phyloP scores from a whole-genome alignment of 2,797 vertebrate genomes.

The Eulemur albifrons region DNA sequence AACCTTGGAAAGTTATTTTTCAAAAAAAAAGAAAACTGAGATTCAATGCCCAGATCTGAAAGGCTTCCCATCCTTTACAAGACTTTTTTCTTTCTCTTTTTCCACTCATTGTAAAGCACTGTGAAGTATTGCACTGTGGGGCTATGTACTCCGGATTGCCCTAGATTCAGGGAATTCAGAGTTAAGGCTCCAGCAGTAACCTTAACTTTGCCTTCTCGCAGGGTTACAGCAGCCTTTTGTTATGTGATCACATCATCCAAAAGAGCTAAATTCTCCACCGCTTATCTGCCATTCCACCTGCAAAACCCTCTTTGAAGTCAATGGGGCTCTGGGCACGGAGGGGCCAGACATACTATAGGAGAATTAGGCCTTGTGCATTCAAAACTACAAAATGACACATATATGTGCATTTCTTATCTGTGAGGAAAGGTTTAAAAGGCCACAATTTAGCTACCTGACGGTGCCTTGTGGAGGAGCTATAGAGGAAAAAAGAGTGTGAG shows the following conservation, averaged over 20 bases:
- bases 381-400: conserved; percentile 60
- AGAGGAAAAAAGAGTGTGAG: conserved; percentile 15
- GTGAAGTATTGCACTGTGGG: conserved; percentile 38
- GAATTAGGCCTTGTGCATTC: conserved; percentile 56
- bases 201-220: conserved; percentile 55
- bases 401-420: conserved; percentile 61
- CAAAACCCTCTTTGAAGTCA: conserved; percentile 68
- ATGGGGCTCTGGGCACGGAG: conserved; percentile 13
- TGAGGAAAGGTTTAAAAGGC: conserved; percentile 67
- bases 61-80: conserved; percentile 56
- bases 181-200: conserved; percentile 55
- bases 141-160: conserved; percentile 53
- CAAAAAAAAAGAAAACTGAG: not conserved
- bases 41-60: conserved; percentile 57
- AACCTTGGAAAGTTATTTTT: conserved; percentile 26
- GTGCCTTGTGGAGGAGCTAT: conserved; percentile 51
- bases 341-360: conserved; percentile 24
- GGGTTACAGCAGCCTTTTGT: conserved; percentile 71
- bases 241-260: conserved; percentile 57
- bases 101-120: conserved; percentile 52
- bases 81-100: conserved; percentile 26
- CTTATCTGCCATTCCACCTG: conserved; percentile 63
- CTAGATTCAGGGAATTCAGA: conserved; percentile 72
- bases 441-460: conserved; percentile 57
- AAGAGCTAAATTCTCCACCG: conserved; percentile 57